Evolutionary conservation across 1,140 invertebrate species (phyloP), one percentile per base, ranked within the genome.

Genomic region (Drosophila carrolli): DNA sequence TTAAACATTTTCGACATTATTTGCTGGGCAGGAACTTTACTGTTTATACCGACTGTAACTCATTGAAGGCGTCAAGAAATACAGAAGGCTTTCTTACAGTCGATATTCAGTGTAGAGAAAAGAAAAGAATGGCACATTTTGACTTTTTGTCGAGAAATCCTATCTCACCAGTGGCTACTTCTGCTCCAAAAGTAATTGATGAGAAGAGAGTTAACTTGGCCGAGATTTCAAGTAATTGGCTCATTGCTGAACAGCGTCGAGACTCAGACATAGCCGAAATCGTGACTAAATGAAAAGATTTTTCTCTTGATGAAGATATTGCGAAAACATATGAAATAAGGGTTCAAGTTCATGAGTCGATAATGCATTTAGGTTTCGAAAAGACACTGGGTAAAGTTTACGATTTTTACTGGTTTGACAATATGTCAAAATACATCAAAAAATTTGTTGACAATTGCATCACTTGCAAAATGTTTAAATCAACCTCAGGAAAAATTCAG

Each of bases 391-490:
- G 11, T 37, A 37, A 37, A 9, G 10, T 11, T 37, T 37, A 43
- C 41, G 41, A 43, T 43, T 43, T 43, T 9, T 43, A n/a, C n/a
- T n/a, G n/a, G n/a, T n/a, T n/a, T n/a, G n/a, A n/a, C n/a, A n/a
- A n/a, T 9, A 43, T 16, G 14, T 14, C 14, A 43, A 43, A 80
- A 66, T 75, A 74, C 57, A 65, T 84, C 1, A 56, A 73, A 41
- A 91, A 89, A 68, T 91, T 79, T 78, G 79, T 91, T 1, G 84
- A 90, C 8, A 82, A 88, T 13, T 90, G 81, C 66, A 53, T 2
- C 19, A 19, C 2, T 19, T 19, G 19, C 19, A 76, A 65, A 56
- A 41, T 71, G 55, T 54, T 60, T 3, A 90, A 90, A 67, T 63
- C 51, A 19, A 27, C 16, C 4, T 61, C 75, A 19, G 65, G 70